phyloP scores from a whole-genome alignment of 2,797 vertebrate species.

The Alcedo quadribrachys region DNA sequence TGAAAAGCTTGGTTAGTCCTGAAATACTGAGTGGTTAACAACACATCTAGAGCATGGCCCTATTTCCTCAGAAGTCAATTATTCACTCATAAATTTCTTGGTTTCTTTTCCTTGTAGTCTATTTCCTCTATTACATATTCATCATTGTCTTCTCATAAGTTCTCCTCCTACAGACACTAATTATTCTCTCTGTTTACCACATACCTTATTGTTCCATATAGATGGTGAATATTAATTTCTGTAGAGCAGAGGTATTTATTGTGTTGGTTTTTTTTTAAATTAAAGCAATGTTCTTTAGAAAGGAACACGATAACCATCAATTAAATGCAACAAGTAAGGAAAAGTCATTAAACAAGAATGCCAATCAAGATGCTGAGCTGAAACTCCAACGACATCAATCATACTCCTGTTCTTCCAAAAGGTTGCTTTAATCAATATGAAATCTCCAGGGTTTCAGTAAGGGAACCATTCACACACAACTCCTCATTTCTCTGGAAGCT shows the following conservation, averaged over 20 bases:
- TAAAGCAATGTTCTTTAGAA: slow-evolving; percentile 38
- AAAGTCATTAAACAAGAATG: slow-evolving; percentile 30
- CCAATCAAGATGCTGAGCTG: background rate
- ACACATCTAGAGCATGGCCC: background rate
- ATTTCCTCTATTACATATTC: slow-evolving; percentile 53
- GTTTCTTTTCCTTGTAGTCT: slow-evolving; percentile 41
- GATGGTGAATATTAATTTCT: slow-evolving; percentile 44
- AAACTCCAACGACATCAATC: slow-evolving; percentile 3
- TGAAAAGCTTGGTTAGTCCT: slow-evolving; percentile 27
- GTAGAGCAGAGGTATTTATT: background rate
- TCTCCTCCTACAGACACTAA: slow-evolving; percentile 50
- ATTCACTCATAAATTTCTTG: slow-evolving; percentile 52
- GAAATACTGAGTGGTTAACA: slow-evolving; percentile 33
- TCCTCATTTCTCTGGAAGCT: background rate
- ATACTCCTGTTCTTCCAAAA: background rate
- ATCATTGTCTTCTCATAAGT: slow-evolving; percentile 28
- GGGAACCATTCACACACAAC: background rate
- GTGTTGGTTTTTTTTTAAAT: slow-evolving; percentile 37
- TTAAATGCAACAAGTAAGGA: slow-evolving; percentile 42
- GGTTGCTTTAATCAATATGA: background rate
- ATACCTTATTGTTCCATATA: slow-evolving; percentile 46
- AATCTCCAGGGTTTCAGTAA: background rate
- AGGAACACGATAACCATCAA: slow-evolving; percentile 45
- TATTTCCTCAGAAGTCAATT: slow-evolving; percentile 56
- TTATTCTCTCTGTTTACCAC: slow-evolving; percentile 28